Evolutionary conservation across 2,888 invertebrate genomes (phyloP), one percentile per base, ranked within the genome.

Genomic region (Sesia bembeciformis): DNA sequence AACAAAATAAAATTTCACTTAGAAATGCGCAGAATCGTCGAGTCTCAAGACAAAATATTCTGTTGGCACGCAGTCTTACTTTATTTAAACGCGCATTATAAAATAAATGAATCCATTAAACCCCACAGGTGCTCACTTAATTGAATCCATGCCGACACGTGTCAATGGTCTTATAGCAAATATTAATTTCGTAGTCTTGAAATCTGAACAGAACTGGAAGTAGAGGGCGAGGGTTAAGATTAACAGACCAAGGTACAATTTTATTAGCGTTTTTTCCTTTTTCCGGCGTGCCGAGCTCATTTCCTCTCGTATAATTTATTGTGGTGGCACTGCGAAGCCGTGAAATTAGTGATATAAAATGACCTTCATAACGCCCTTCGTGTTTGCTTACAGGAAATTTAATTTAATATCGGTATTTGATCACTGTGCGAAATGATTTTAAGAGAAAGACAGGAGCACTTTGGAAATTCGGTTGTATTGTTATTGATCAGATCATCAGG

Each of bases 201-300:
- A 65, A 64, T 66, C 69, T 72, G 67, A 77, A 83, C 81, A 76
- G 78, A 75, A 78, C 76, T 67, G 61, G 62, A 66, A 68, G 69
- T 62, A 58, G 61, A 38, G 60, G 61, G 68, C 71, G 72, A 69
- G 79, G 81, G 81, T 81, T 81, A 77, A 82, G 83, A 85, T 84
- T 84, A 84, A 84, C 81, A 78, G 74, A 23, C 70, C 66, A 72
- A 81, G 78, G 82, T 80, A 83, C 80, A 80, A 82, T 85, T 85
- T 84, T 86, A 85, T 84, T 85, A 84, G 82, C 82, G 84, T 83
- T 86, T 85, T 84, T 86, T 80, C 81, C 80, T 78, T 75, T 76
- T 83, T 78, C 80, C 84, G 77, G 76, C 65, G 76, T 71, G 68
- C 79, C 72, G 74, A 77, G 77, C 82, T 85, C 83, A 85, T 84